phyloP scores from a whole-genome alignment of 1,140 invertebrate species.

The Drosophila tsacasi region DNA sequence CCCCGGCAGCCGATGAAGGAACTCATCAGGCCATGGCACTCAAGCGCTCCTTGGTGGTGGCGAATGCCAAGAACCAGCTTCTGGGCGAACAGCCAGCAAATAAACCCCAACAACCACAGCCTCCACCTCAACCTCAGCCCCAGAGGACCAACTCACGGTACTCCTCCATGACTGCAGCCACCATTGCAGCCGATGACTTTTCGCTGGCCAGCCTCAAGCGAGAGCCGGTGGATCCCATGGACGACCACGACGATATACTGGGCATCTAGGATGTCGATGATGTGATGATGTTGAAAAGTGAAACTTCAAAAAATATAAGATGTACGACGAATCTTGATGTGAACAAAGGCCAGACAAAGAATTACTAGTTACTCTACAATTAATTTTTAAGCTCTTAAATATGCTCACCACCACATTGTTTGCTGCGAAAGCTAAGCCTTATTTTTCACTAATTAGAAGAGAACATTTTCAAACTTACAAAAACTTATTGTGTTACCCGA shows the following conservation, averaged over 20 bases:
- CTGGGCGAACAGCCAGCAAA: not conserved
- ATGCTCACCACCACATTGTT: not conserved
- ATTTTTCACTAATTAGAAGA: not conserved
- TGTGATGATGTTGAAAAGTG: not conserved
- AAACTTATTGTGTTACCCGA: not conserved
- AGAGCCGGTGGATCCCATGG: conserved; percentile 53
- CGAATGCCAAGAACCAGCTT: conserved; percentile 38
- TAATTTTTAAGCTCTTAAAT: not conserved
- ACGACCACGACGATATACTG: conserved; percentile 47
- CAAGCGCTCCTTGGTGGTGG: conserved; percentile 58
- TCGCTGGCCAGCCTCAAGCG: conserved; percentile 50
- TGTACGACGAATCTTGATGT: conserved; percentile 12
- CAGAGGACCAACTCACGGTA: not conserved
- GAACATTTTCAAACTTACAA: not conserved
- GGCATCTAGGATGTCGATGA: conserved; percentile 50
- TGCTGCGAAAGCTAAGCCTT: conserved; percentile 10
- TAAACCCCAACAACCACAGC: not conserved
- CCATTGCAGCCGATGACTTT: conserved; percentile 65
- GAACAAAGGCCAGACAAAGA: conserved; percentile 10
- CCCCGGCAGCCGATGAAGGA: not conserved
- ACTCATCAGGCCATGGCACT: not conserved
- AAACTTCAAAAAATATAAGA: not conserved
- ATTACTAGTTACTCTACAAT: not conserved
- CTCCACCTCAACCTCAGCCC: not conserved
- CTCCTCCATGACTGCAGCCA: conserved; percentile 47